Base-by-base conservation (phyloP, 2,797 vertebrate species). In the Neomorphus geoffroyi region DNA sequence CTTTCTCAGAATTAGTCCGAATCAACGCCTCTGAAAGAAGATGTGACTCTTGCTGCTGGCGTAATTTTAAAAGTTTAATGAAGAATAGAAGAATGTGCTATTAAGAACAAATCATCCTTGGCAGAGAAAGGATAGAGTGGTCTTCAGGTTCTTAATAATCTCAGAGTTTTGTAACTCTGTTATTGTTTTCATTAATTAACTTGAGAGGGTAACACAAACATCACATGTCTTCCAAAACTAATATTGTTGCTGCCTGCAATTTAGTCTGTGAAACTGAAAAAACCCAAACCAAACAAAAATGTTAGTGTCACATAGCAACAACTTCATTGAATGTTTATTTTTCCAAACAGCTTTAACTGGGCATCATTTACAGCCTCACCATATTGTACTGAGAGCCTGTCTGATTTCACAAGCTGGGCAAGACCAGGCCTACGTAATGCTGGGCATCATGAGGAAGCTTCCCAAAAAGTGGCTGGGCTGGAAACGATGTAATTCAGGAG, bases 111-210 rank as follows among this genome's bases (percentile, higher is more conserved):
- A 72, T 75, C 73, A 56, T 75, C 18, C 71, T 79, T 93, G 92
- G 89, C 87, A 88, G 66, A 37, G 65, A 66, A 87, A n/a, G 53
- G 75, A 58, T 58, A 53, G 69, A 70, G 81, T 70, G 56, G 51
- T 81, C 87, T 91, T 93, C 62, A 88, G 81, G 69, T 91, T 91
- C 89, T 88, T 92, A 93, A 80, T 95, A 39, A 86, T 92, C 66
- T 75, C 82, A 57, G 23, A 30, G 84, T 95, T 89, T 74, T 92
- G 53, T 92, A 92, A 73, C 35, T n/a, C n/a, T 94, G 79, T 92
- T 80, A 54, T 75, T 95, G 50, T 91, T 95, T 90, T 86, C 37
- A 27, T 83, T 95, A 92, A 94, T 95, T 95, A 95, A 92, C 46
- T 93, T 19, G 24, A 95, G 17, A 23, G 77, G 33, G 73, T 91